Conservation (phyloP, 1,140 invertebrate species). For the Drosophila sulfurigaster region DNA sequence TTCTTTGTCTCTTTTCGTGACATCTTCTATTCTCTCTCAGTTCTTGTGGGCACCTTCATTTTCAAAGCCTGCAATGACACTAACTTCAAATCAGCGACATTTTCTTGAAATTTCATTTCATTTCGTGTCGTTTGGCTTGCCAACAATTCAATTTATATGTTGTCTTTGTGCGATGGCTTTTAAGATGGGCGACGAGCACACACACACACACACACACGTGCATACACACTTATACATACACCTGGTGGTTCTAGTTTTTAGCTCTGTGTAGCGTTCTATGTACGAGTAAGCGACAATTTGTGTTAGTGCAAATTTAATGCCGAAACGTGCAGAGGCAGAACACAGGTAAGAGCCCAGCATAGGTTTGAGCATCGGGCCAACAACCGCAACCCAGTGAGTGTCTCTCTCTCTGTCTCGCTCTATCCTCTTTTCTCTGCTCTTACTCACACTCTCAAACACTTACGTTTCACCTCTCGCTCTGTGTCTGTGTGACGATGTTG, state of each 20-base stretch:
- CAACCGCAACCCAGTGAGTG: slow-evolving; percentile 55
- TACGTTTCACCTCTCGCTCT: background rate
- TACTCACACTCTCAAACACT: background rate
- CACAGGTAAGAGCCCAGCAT: slow-evolving; percentile 35
- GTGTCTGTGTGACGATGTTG: slow-evolving; percentile 44
- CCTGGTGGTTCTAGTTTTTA: slow-evolving; percentile 40
- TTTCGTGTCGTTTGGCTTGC: slow-evolving; percentile 69
- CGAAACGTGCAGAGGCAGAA: slow-evolving; percentile 60
- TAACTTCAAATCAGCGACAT: slow-evolving; percentile 59
- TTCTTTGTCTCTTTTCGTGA: background rate
- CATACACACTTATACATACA: background rate
- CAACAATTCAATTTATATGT: slow-evolving; percentile 80
- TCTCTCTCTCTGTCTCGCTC: slow-evolving; percentile 30
- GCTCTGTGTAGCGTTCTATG: slow-evolving; percentile 36
- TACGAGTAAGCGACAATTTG: slow-evolving; percentile 79
- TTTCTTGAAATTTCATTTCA: slow-evolving; percentile 70
- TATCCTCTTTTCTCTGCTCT: background rate
- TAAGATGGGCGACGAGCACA: slow-evolving; percentile 41
- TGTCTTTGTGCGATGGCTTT: slow-evolving; percentile 77
- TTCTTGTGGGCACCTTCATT: background rate
- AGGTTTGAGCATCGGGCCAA: slow-evolving; percentile 49
- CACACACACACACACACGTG: slow-evolving; percentile 16
- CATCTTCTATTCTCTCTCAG: slow-evolving; percentile 13
- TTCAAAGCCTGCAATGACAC: slow-evolving; percentile 11
- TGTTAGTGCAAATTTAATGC: slow-evolving; percentile 82